Conservation (phyloP, 2,888 invertebrate species). For the Abrostola triplasia region DNA sequence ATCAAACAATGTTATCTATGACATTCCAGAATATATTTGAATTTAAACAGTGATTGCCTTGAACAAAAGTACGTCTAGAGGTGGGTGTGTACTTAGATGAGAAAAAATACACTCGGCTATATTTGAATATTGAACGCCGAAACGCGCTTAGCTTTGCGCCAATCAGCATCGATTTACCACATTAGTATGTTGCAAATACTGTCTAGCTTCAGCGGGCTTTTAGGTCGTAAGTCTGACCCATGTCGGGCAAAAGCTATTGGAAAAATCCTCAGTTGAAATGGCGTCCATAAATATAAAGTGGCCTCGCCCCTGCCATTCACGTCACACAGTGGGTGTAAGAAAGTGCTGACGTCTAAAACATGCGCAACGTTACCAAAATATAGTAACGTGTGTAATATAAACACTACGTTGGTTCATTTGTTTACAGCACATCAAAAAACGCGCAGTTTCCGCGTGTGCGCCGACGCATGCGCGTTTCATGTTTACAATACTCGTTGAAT, state of each 20-base stretch:
- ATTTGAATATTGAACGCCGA: neutral
- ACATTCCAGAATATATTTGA: constrained; percentile 30
- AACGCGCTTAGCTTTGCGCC: neutral
- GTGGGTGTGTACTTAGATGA: neutral
- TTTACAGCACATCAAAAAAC: constrained; percentile 28
- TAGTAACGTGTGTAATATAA: constrained; percentile 21
- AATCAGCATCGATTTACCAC: neutral
- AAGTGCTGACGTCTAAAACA: constrained; percentile 5
- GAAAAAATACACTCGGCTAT: neutral
- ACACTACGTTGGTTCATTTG: constrained; percentile 11
- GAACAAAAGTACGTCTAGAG: neutral
- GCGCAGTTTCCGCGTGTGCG: constrained; percentile 39
- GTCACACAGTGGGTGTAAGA: neutral
- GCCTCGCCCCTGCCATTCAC: neutral
- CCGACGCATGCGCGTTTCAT: constrained; percentile 16
- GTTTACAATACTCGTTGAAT: constrained; percentile 32
- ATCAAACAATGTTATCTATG: constrained; percentile 16
- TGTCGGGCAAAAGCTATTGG: constrained; percentile 5
- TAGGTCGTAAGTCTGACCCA: constrained; percentile 6
- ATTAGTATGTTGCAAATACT: neutral
- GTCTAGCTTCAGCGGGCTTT: constrained; percentile 7
- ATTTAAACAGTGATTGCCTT: constrained; percentile 13
- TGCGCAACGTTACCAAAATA: constrained; percentile 23
- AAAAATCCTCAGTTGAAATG: constrained; percentile 1
- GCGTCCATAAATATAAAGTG: neutral